phyloP scores from a whole-genome alignment of 1,140 invertebrate species.

The Polypedilum pembai region DNA sequence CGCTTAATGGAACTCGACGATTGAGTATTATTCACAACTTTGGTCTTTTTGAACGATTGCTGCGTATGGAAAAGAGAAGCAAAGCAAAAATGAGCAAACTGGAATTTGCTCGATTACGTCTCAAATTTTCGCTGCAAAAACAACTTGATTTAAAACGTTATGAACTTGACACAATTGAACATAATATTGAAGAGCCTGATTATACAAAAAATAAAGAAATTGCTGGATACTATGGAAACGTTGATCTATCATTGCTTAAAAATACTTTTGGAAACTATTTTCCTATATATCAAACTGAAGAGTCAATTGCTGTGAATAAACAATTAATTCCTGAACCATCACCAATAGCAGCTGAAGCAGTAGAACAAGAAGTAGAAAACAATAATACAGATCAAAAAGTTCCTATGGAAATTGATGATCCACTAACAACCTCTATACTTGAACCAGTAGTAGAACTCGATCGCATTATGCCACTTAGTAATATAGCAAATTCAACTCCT shows the following conservation, averaged over 20 bases:
- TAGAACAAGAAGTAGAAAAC: too few species aligned
- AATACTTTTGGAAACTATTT: not conserved
- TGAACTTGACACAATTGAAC: not conserved
- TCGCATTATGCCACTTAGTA: too few species aligned
- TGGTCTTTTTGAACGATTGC: not conserved
- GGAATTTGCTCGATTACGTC: not conserved
- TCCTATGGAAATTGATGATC: too few species aligned
- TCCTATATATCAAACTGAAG: constrained; percentile 1
- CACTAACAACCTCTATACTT: too few species aligned
- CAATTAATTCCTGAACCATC: too few species aligned
- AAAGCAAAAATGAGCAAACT: not conserved
- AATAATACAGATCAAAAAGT: too few species aligned
- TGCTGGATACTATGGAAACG: not conserved
- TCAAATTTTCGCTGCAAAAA: not conserved
- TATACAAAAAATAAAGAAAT: not conserved
- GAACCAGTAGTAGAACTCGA: too few species aligned
- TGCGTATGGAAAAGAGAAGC: not conserved
- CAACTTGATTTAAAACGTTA: not conserved
- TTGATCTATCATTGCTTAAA: not conserved
- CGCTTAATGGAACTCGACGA: not conserved
- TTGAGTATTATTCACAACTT: not conserved
- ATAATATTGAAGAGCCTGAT: not conserved
- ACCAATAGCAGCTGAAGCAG: too few species aligned
- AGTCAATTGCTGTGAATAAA: not conserved
- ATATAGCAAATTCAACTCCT: too few species aligned